These are phyloP conservation scores for Orchesella cincta DNA, from an alignment of 1,140 invertebrate genomes.

Conservation along the genomic window DNA sequence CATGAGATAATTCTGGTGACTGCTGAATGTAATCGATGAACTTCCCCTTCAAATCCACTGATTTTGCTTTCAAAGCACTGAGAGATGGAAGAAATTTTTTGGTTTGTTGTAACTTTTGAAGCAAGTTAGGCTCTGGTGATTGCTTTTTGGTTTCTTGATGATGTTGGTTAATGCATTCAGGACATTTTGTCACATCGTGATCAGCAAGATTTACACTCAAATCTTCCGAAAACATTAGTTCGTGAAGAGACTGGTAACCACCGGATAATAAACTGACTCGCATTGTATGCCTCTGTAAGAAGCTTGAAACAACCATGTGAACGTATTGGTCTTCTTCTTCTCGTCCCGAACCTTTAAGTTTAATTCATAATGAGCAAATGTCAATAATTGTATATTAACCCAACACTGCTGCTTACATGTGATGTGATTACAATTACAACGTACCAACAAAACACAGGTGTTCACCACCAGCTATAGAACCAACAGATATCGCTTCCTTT, in stretches of 20 bases:
- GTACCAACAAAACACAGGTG: conserved; percentile 86
- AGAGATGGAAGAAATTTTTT: conserved; percentile 49
- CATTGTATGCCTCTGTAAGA: conserved; percentile 89
- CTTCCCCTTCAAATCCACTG: conserved; percentile 88
- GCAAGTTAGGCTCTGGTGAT: conserved; percentile 20
- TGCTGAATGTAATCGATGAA: conserved; percentile 91
- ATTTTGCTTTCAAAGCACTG: conserved; percentile 80
- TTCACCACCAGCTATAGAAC: conserved; percentile 87
- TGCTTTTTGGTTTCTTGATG: conserved; percentile 38
- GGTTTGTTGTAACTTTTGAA: conserved; percentile 35
- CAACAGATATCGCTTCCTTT: conserved; percentile 81
- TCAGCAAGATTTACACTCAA: conserved; percentile 77
- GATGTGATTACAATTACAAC: background rate
- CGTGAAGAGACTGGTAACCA: conserved; percentile 86
- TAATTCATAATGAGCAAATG: background rate
- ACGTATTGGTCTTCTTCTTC: conserved; percentile 95
- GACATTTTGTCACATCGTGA: conserved; percentile 74
- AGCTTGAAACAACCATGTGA: conserved; percentile 97
- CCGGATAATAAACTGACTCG: conserved; percentile 90
- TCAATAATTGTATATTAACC: background rate
- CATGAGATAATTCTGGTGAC: conserved; percentile 70
- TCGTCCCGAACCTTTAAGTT: conserved; percentile 75
- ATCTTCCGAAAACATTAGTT: conserved; percentile 74
- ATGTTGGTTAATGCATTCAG: conserved; percentile 67
- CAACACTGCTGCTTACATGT: background rate